phyloP scores from a whole-genome alignment of 2,797 vertebrate genomes.

The Rousettus madagascariensis region DNA sequence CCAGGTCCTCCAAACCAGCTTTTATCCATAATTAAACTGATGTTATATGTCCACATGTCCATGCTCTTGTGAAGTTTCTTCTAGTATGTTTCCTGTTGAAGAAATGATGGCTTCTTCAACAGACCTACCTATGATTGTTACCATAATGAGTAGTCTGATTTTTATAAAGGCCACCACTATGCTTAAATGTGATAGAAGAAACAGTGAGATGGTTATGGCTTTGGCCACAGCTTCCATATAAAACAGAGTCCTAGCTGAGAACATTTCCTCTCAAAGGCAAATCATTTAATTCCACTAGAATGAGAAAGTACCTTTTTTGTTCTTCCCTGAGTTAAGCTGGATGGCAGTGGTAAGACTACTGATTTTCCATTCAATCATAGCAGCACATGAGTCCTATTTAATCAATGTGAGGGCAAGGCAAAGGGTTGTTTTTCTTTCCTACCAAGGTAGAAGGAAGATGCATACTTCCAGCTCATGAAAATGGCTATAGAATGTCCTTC shows the following conservation, averaged over 20 bases:
- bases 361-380: conserved; percentile 82
- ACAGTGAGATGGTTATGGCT: conserved; percentile 77
- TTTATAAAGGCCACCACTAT: conserved; percentile 83
- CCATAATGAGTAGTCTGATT: conserved; percentile 71
- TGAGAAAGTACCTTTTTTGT: conserved; percentile 76
- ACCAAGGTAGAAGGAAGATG: conserved; percentile 65
- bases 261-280: conserved; percentile 67
- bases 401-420: conserved; percentile 79
- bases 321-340: conserved; percentile 70
- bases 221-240: conserved; percentile 75
- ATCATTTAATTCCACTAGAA: conserved; percentile 85
- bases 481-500: conserved; percentile 70
- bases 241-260: conserved; percentile 77
- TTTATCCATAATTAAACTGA: background rate
- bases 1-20: background rate
- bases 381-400: conserved; percentile 75
- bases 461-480: conserved; percentile 70
- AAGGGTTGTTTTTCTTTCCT: conserved; percentile 70
- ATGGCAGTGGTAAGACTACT: conserved; percentile 78
- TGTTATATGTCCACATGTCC: background rate
- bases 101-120: conserved; percentile 81
- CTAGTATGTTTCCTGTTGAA: background rate
- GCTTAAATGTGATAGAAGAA: conserved; percentile 83
- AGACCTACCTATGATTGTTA: conserved; percentile 75
- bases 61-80: background rate